Base-by-base conservation (phyloP, 2,888 invertebrate species). In the Phalera bucephala region DNA sequence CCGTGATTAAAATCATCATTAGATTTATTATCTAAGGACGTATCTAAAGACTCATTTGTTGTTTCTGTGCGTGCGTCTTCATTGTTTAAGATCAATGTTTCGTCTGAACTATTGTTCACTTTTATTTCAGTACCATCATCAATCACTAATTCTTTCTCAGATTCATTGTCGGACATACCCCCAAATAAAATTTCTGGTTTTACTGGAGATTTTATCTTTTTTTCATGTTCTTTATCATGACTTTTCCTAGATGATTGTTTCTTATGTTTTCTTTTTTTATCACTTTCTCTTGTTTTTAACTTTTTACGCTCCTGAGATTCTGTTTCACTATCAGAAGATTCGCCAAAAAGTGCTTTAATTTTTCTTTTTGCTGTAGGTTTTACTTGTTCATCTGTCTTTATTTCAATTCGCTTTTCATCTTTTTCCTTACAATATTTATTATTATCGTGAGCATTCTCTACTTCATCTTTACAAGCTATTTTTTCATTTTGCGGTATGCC, bases 301-400 rank as follows among this genome's bases (percentile, higher is more conserved):
- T 64, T 76, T 67, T 80, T 80, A 4, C 36, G 21, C 20, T 56
- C 45, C 37, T 57, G 55, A 20, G 36, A 26, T 45, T 84, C 82
- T 7, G 45, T 45, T 14, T 89, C 88, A 46, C 84, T 85, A 3
- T 85, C 90, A 1, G 88, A 87, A 3, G 90, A 88, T 43, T 91
- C 91, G 2, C 91, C 91, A 65, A 91, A 91, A 4, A 91, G 72
- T 32, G 77, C 89, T 70, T 90, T 79, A 10, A 90, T 76, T 80
- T 85, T 88, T 64, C 83, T 72, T 69, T 89, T 82, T 22, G 78
- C 70, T 23, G 62, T 65, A 13, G 73, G 70, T 42, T 71, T 80
- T 7, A 50, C 45, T 49, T 67, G 76, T 31, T 61, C 65, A 1
- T 66, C 56, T 9, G 68, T 61, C 40, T 59, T 64, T 8, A 45